Conservation (phyloP, 2,888 invertebrate species). For the Melipona beecheii region DNA sequence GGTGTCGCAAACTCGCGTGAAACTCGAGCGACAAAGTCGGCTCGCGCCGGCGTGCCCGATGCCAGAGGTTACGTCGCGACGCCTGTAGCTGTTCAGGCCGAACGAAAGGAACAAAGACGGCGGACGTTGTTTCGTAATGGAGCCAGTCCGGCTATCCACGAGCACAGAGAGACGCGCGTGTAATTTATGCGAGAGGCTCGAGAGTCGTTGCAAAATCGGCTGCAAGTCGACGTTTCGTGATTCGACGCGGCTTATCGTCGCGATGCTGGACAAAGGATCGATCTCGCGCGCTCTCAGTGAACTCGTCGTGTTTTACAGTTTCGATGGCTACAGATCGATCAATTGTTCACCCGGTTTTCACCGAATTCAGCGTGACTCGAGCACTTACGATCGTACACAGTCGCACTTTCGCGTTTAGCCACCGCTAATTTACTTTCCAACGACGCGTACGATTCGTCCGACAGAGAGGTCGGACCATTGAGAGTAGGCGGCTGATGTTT, state of each 20-base stretch:
- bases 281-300: conserved; percentile 44
- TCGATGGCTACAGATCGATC: conserved; percentile 54
- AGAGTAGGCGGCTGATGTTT: not conserved
- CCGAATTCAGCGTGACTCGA: no score
- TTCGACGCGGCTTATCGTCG: conserved; percentile 74
- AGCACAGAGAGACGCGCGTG: conserved; percentile 47
- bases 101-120: conserved; percentile 19
- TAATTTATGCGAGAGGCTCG: conserved; percentile 75
- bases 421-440: not conserved
- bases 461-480: not conserved
- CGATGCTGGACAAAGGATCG: conserved; percentile 72
- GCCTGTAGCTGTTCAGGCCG: conserved; percentile 23
- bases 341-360: conserved; percentile 1
- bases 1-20: conserved; percentile 61
- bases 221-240: conserved; percentile 68
- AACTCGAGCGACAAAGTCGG: conserved; percentile 57
- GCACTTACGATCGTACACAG: conserved; percentile 23
- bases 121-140: conserved; percentile 55
- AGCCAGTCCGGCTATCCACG: not conserved
- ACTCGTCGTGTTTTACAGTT: no score
- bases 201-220: conserved; percentile 74
- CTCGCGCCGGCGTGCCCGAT: conserved; percentile 10
- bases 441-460: not conserved
- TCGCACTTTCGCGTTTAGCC: not conserved
- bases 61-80: conserved; percentile 59